These are phyloP conservation scores for Megamerina dolium DNA, from an alignment of 2,888 invertebrate species.

Conservation along the genomic window DNA sequence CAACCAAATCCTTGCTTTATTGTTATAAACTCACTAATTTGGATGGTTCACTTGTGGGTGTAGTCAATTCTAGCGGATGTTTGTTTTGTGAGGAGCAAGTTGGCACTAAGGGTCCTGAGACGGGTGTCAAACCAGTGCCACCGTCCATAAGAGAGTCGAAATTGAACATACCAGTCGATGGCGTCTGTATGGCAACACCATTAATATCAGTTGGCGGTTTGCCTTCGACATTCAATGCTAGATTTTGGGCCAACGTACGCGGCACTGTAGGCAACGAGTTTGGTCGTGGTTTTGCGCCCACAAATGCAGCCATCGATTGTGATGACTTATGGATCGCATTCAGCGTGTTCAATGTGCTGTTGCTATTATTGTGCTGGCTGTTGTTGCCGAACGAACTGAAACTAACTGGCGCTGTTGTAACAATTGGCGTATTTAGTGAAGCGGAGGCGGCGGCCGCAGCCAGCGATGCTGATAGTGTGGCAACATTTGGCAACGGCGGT, in stretches of 20 bases:
- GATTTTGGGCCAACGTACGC: slow-evolving; percentile 52
- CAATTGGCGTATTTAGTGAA: slow-evolving; percentile 47
- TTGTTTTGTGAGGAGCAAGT: slow-evolving; percentile 69
- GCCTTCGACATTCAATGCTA: slow-evolving; percentile 25
- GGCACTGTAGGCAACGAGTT: slow-evolving; percentile 64
- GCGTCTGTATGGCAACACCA: slow-evolving; percentile 80
- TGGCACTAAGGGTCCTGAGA: slow-evolving; percentile 64
- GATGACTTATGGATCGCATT: slow-evolving; percentile 25
- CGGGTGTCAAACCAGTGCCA: slow-evolving; percentile 86
- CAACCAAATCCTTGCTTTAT: slow-evolving; percentile 31
- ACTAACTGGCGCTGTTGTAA: slow-evolving; percentile 34
- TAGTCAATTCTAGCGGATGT: slow-evolving; percentile 63
- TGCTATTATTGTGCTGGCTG: slow-evolving; percentile 19
- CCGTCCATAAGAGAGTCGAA: slow-evolving; percentile 92
- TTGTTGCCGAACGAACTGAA: slow-evolving; percentile 23
- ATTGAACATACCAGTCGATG: slow-evolving; percentile 82
- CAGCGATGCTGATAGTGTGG: slow-evolving; percentile 41
- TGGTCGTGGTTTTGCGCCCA: slow-evolving; percentile 57
- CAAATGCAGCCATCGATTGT: no score
- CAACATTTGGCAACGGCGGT: slow-evolving; percentile 43
- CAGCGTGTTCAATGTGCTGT: slow-evolving; percentile 25
- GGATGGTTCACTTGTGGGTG: slow-evolving; percentile 66
- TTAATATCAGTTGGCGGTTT: slow-evolving; percentile 58
- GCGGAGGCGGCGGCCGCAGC: slow-evolving; percentile 42
- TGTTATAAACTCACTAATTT: slow-evolving; percentile 80